Evolutionary conservation across 2,888 invertebrate genomes (phyloP), one percentile per base, ranked within the genome.

Genomic region (Callimorpha dominula): DNA sequence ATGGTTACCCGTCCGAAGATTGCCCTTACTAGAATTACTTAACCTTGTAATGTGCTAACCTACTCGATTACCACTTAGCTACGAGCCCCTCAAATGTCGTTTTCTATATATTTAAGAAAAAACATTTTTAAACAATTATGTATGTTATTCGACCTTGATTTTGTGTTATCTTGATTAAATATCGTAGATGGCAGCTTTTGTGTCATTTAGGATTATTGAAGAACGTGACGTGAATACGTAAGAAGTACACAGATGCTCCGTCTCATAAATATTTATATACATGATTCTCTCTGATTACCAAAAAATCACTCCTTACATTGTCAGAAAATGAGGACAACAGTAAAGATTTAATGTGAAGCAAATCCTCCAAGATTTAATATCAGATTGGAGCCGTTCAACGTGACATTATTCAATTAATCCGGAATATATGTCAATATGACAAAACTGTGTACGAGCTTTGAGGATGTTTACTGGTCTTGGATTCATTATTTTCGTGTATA

Each of bases 221-320:
- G n/a, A 49, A 40, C 71, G 71, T 65, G 65, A 71, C 46, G 49
- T 20, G 50, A 71, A 71, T 66, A 66, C 60, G 40, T 50, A 65
- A 4, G 12, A 3, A 4, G 49, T n/a, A 57, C 60, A 42, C 20
- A 60, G 42, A 43, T 43, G 40, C 42, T 64, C 40, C 6, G 12
- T 65, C 65, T 65, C 31, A 70, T 52, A 42, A 50, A 70, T 70
- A 65, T 63, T 70, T 42, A 52, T 14, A n/a, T 12, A 65, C 11
- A 60, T 60, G 12, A 60, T 2, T 31, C 7, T 14, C 60, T 60
- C 31, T 60, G 20, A 60, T 60, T 31, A 31, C 14, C 0, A 31
- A 60, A 31, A 60, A 14, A 60, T 7, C 1, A 14, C 20, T 4
- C 12, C 14, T 31, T 31, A 5, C 60, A 14, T 60, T 60, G 60